phyloP scores from a whole-genome alignment of 2,888 invertebrate genomes.

The Protula sp. region DNA sequence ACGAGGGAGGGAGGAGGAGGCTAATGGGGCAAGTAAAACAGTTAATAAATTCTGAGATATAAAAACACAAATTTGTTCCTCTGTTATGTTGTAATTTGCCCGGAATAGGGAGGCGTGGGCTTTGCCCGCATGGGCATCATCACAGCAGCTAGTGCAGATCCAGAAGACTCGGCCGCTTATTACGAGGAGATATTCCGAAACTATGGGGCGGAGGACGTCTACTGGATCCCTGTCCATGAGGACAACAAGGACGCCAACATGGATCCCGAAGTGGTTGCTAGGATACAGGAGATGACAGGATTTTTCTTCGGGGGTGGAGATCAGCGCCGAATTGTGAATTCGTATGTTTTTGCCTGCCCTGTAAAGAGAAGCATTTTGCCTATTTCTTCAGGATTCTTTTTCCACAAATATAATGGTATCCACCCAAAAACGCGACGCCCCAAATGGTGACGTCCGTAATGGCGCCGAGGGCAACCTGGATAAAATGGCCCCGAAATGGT shows the following conservation, averaged over 20 bases:
- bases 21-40: no score
- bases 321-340: slow-evolving; percentile 25
- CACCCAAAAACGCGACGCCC: no score
- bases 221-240: slow-evolving; percentile 27
- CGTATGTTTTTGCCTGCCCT: slow-evolving; percentile 21
- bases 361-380: no score
- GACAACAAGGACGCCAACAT: slow-evolving; percentile 23
- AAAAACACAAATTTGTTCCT: no score
- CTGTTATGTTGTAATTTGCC: neutral
- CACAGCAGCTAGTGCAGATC: slow-evolving; percentile 26
- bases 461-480: no score
- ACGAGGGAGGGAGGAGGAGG: no score
- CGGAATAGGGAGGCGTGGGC: slow-evolving; percentile 13
- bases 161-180: slow-evolving; percentile 21
- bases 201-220: slow-evolving; percentile 27
- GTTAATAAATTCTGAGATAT: neutral
- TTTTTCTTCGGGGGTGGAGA: slow-evolving; percentile 36
- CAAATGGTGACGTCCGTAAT: no score
- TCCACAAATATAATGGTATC: no score
- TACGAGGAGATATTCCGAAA: slow-evolving; percentile 23
- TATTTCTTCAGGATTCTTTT: no score
- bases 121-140: slow-evolving; percentile 31
- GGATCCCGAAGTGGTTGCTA: slow-evolving; percentile 19
- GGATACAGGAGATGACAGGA: slow-evolving; percentile 29
- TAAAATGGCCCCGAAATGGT: no score